Percentiles rank a stretch among this genome's conserved stretches.
These are phyloP conservation scores for Burhinus oedicnemus DNA, from an alignment of 2,113 vertebrate species.

Conservation along the genomic window DNA sequence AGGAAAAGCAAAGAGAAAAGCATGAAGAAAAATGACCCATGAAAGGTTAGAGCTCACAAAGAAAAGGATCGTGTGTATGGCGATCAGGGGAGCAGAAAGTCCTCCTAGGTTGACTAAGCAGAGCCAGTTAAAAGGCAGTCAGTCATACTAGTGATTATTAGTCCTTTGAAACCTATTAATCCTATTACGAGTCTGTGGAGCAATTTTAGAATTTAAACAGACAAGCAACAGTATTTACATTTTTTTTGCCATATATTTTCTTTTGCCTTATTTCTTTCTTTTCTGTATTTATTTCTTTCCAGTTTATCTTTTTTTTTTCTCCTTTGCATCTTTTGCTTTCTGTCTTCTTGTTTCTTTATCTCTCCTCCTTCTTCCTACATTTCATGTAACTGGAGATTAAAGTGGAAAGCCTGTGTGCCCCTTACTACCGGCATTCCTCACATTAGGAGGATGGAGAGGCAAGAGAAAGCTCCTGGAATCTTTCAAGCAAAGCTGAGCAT, in stretches of 20 bases:
- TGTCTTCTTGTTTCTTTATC: background rate
- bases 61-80: background rate
- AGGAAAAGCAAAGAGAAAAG: conserved; percentile 14
- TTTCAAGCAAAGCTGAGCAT: background rate
- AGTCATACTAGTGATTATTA: conserved; percentile 35
- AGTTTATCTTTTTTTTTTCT: background rate
- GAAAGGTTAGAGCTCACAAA: conserved; percentile 48
- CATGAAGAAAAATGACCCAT: conserved; percentile 40
- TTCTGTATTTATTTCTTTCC: background rate
- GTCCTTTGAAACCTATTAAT: conserved; percentile 48
- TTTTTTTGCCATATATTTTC: background rate
- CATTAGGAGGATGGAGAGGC: background rate
- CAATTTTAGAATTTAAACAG: conserved; percentile 26
- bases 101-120: conserved; percentile 52
- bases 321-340: background rate
- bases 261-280: background rate
- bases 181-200: background rate
- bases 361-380: background rate
- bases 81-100: conserved; percentile 50
- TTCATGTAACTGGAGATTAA: background rate
- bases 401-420: background rate
- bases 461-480: background rate
- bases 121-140: conserved; percentile 41
- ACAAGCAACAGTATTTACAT: background rate
- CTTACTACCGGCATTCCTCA: background rate